Evolutionary conservation across 2,113 vertebrate species (phyloP).

Genomic region (Pica pica): DNA sequence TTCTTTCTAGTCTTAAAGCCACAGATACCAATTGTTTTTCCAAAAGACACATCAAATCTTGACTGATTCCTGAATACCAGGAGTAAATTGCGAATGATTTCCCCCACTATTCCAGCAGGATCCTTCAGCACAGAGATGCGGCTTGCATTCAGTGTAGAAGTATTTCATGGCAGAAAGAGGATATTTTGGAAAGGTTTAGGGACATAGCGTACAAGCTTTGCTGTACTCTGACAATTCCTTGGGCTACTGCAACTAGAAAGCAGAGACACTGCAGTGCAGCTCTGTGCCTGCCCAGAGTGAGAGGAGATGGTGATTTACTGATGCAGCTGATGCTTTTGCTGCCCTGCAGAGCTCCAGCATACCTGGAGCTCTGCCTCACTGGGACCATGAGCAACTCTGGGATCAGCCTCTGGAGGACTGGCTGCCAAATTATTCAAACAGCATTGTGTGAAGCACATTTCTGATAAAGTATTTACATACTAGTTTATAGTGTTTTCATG

Average conservation of each 20-base stretch:
- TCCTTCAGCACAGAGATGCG: not conserved
- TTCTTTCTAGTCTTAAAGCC: not conserved
- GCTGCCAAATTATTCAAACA: not conserved
- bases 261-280: not conserved
- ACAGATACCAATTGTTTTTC: not conserved
- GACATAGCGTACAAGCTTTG: not conserved
- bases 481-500: not conserved
- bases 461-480: constrained; percentile 1
- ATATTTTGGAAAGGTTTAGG: not conserved
- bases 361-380: not conserved
- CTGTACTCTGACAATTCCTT: not conserved
- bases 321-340: not conserved
- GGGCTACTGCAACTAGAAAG: not conserved
- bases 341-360: not conserved
- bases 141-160: not conserved
- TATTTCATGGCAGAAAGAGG: not conserved
- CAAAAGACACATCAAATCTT: not conserved
- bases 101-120: not conserved
- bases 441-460: not conserved
- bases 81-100: not conserved
- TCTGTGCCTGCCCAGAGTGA: not conserved
- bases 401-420: not conserved
- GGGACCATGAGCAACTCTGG: not conserved
- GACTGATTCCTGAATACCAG: not conserved
- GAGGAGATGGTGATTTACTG: not conserved